Conservation (phyloP, 2,113 vertebrate genomes). For the Castor canadensis region DNA sequence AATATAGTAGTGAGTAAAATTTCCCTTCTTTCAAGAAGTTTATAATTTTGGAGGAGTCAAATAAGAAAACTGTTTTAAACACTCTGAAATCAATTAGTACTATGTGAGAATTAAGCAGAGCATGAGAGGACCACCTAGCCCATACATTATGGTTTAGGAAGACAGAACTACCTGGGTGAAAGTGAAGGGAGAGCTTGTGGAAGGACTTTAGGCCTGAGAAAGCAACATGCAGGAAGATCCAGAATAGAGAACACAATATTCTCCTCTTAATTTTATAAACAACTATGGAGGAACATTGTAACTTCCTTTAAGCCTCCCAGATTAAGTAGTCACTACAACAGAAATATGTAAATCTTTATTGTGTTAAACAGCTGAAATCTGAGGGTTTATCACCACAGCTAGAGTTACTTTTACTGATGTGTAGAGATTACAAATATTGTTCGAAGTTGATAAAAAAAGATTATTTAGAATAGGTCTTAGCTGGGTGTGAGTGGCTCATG, state of each 20-base stretch:
- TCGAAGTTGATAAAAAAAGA: background rate
- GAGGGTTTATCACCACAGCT: background rate
- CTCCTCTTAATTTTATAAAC: background rate
- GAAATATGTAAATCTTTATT: background rate
- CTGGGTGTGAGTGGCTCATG: too few species aligned
- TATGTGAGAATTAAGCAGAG: background rate
- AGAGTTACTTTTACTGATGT: background rate
- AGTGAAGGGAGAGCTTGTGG: background rate
- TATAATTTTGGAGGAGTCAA: background rate
- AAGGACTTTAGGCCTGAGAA: background rate
- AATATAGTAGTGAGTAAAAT: background rate
- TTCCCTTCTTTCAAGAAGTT: background rate
- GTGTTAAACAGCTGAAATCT: background rate
- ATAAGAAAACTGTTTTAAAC: background rate
- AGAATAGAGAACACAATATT: background rate
- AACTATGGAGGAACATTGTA: background rate
- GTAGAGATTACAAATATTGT: background rate
- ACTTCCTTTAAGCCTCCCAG: background rate
- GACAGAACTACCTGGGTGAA: background rate
- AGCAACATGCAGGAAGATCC: background rate
- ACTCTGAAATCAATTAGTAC: background rate
- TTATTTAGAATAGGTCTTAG: too few species aligned
- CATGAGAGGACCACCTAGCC: background rate
- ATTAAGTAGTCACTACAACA: background rate
- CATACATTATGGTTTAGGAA: background rate